phyloP scores from a whole-genome alignment of 2,113 vertebrate genomes.

The Podiceps cristatus region DNA sequence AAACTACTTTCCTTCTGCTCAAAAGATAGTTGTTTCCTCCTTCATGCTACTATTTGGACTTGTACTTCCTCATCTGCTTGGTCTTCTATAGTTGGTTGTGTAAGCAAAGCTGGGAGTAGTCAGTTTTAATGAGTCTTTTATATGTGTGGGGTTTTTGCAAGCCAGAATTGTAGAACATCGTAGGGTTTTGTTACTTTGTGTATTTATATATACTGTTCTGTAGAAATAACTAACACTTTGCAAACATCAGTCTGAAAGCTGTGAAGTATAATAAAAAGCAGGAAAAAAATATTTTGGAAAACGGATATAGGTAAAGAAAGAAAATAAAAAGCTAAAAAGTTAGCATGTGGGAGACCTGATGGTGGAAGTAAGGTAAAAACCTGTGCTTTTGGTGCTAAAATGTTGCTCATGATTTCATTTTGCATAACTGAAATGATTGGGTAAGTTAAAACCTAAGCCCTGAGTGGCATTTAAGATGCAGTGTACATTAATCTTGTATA shows the following conservation, averaged over 20 bases:
- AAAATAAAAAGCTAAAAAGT: neutral
- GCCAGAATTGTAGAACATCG: neutral
- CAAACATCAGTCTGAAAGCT: neutral
- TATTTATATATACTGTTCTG: neutral
- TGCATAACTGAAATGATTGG: neutral
- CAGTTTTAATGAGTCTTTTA: neutral
- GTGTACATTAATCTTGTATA: neutral
- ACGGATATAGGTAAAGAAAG: neutral
- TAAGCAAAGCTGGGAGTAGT: neutral
- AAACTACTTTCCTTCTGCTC: neutral
- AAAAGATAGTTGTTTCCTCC: neutral
- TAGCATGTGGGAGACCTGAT: neutral
- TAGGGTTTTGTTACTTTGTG: neutral
- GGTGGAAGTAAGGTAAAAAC: neutral
- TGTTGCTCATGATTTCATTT: neutral
- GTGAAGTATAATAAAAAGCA: neutral
- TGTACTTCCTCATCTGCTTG: neutral
- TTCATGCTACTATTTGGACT: neutral
- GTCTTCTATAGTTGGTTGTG: neutral
- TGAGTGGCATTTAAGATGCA: neutral
- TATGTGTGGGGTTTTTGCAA: neutral
- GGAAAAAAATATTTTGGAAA: neutral
- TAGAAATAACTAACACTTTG: neutral
- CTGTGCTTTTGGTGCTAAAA: neutral
- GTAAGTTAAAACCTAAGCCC: neutral